Percentiles rank a stretch among this genome's conserved stretches.
Conservation (phyloP, 2,888 invertebrate genomes). For the Euplexia lucipara region DNA sequence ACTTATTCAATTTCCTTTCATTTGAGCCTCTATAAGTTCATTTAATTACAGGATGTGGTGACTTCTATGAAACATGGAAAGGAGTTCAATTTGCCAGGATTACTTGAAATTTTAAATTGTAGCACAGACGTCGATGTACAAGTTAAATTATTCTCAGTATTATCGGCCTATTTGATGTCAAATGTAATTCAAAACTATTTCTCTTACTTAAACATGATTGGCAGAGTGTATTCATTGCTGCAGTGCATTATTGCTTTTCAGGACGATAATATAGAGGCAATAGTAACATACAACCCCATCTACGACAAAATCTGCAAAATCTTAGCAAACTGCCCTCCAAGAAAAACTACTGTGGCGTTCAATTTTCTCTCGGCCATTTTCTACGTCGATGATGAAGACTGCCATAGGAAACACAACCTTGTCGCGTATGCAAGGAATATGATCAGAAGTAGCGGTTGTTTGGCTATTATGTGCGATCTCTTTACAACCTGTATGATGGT, state of each 20-base stretch:
- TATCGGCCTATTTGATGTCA: slow-evolving; percentile 74
- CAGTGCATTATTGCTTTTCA: slow-evolving; percentile 61
- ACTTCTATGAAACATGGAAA: slow-evolving; percentile 54
- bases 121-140: slow-evolving; percentile 72
- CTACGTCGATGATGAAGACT: slow-evolving; percentile 67
- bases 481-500: slow-evolving; percentile 81
- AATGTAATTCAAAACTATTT: slow-evolving; percentile 73
- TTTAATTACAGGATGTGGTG: slow-evolving; percentile 63
- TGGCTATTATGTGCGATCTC: slow-evolving; percentile 77
- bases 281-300: slow-evolving; percentile 74
- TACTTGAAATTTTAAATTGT: slow-evolving; percentile 73
- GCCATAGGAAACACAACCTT: slow-evolving; percentile 64
- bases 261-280: slow-evolving; percentile 69
- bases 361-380: slow-evolving; percentile 80
- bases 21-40: neutral
- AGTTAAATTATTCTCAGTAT: slow-evolving; percentile 75
- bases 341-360: slow-evolving; percentile 72
- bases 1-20: too few species aligned
- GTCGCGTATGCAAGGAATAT: slow-evolving; percentile 76
- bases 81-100: slow-evolving; percentile 66
- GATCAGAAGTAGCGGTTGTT: slow-evolving; percentile 82
- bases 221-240: neutral
- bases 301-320: slow-evolving; percentile 76
- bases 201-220: neutral
- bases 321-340: slow-evolving; percentile 70